Base-by-base conservation (phyloP, 2,797 vertebrate species). In the Adrianichthys oophorus region DNA sequence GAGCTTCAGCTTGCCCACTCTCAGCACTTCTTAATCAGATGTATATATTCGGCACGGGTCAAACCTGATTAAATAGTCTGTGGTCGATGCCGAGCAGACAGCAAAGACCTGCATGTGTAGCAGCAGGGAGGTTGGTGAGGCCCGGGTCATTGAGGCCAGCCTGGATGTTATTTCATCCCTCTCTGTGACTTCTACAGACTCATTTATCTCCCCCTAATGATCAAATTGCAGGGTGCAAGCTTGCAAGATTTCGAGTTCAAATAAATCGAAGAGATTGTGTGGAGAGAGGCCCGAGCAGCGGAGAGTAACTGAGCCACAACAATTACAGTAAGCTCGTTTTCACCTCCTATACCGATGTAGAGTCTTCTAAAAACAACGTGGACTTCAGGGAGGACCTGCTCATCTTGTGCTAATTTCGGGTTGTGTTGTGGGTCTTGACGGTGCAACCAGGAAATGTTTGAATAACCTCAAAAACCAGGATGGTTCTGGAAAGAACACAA, bases 151-250 rank as follows among this genome's bases (percentile, higher is more conserved):
- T 57, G 42, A 40, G 62, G 66, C 69, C 68, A 64, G 69, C 75
- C 78, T 81, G 76, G 86, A 81, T 85, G 84, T 87, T 85, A 87
- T 90, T 91, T 87, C 85, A 90, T 87, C 84, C 80, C 54, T 71
- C 72, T 72, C 52, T 61, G 68, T 79, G 77, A 82, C 82, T 84
- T 85, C 87, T 82, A 87, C 82, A 67, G 76, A 85, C 88, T 89
- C 85, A 85, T 85, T 91, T 87, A 85, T 86, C 78, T 82, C 68
- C 54, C 72, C 78, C 78, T 87, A 84, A 87, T 85, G 80, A 70
- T 70, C 78, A 81, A 75, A 77, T 84, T 78, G 69, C 68, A 71
- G 76, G 67, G 71, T 83, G 82, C 82, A 87, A 90, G 74, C 68
- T 81, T 83, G 84, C 78, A 82, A 67, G 70, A 82, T 79, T 78